Percentiles rank a stretch among this genome's conserved stretches.
Evolutionary conservation across 1,140 invertebrate species (phyloP).

Genomic region (Phymastichus coffea): DNA sequence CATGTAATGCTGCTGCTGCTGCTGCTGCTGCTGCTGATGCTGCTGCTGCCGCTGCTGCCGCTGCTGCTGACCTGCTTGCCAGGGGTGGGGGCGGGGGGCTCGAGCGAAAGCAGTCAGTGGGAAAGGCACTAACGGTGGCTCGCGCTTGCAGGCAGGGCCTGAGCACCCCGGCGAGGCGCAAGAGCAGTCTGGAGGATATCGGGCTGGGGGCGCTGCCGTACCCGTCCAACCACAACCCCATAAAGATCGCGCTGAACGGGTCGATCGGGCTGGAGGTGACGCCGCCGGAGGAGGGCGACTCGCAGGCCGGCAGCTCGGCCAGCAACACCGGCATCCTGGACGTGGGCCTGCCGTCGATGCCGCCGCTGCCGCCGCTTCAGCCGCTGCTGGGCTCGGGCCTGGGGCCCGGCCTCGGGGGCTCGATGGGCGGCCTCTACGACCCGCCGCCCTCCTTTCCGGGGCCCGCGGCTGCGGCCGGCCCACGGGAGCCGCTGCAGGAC

Average conservation of each 20-base stretch:
- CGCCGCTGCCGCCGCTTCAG: conserved; percentile 31
- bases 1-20: too few relatives aligned
- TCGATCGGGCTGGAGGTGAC: conserved; percentile 84
- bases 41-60: too few relatives aligned
- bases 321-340: conserved; percentile 60
- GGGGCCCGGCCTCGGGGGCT: conserved; percentile 52
- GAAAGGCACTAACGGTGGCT: too few relatives aligned
- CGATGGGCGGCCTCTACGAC: conserved; percentile 51
- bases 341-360: conserved; percentile 59
- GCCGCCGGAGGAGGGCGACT: conserved; percentile 73
- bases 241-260: conserved; percentile 81
- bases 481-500: conserved; percentile 57
- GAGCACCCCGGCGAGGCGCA: conserved; percentile 62
- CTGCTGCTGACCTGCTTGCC: too few relatives aligned
- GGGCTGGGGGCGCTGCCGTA: conserved; percentile 68
- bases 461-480: conserved; percentile 36
- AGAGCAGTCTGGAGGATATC: conserved; percentile 83
- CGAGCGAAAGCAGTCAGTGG: too few relatives aligned
- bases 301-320: conserved; percentile 48
- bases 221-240: conserved; percentile 62
- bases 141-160: conserved; percentile 66
- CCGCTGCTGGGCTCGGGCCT: conserved; percentile 27
- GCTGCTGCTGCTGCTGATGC: too few relatives aligned
- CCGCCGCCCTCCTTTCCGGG: conserved; percentile 39
- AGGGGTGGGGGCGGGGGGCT: too few relatives aligned